Base-by-base conservation (phyloP, 2,888 invertebrate species). In the Eristalinus sepulchralis region DNA sequence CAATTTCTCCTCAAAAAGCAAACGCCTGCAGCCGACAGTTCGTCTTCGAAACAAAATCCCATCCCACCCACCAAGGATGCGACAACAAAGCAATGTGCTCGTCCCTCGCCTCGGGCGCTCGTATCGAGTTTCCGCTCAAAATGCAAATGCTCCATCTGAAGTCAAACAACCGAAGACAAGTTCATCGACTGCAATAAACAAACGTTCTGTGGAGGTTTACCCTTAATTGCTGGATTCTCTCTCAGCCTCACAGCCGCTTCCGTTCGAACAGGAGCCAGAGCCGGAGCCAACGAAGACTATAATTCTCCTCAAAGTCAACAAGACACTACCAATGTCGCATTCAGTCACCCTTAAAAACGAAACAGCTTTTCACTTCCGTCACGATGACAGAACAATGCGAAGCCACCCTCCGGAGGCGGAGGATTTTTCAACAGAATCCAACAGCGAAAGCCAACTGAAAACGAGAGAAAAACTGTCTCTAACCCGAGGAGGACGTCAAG, bases 311-410 rank as follows among this genome's bases (percentile, higher is more conserved):
- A 57, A 64, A 75, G 64, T 75, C 73, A 75, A 64, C 73, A 75
- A n/a, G 57, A 17, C 27, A 57, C 62, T 47, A 67, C 20, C 47
- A 66, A 31, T 17, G 34, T 2, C 9, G 57, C 17, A 31, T 57
- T 39, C 55, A 75, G 75, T 57, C 64, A 66, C 24, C 75, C 66
- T 59, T 59, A 75, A 75, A 66, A 66, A 10, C 57, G 59, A 75
- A 75, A 75, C 66, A 75, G 75, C 66, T 75, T 75, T 75, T 66
- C 75, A 39, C 75, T 75, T 75, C 75, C 75, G 75, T 39, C 75
- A 59, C 66, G 66, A 59, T 66, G 75, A 66, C 66, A 66, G 20
- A 39, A 36, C 47, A 47, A 47, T 47, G 47, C 47, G 47, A 47
- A 17, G 47, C n/a, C 47, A 17, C n/a, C 47, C 47, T 1, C 17